Conservation (phyloP, 2,888 invertebrate species). For the Syrista parreyssii region DNA sequence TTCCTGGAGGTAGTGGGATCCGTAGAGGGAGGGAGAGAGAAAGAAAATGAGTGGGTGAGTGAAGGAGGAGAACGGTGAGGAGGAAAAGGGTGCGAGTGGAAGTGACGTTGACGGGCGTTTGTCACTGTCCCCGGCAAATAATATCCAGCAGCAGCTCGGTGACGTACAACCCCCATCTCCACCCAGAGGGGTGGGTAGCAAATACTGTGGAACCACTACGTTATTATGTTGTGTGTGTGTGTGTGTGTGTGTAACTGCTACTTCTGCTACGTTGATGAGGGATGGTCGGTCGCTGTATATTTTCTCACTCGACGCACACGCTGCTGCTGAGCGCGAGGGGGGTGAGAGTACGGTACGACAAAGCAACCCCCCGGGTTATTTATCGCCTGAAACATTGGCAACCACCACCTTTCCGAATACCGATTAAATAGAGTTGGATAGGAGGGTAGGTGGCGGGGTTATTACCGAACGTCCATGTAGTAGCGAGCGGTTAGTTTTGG, state of each 20-base stretch:
- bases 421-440: not conserved
- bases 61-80: constrained; percentile 11
- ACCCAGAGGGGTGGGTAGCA: not conserved
- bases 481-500: not conserved
- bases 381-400: not conserved
- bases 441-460: not conserved
- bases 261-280: constrained; percentile 7
- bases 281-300: constrained; percentile 65
- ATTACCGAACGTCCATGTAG: not conserved
- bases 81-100: constrained; percentile 47
- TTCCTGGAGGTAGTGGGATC: too few species aligned
- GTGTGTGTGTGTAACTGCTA: not conserved
- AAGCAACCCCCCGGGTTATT: not conserved
- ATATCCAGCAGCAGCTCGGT: constrained; percentile 54
- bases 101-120: constrained; percentile 64
- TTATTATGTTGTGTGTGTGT: not conserved
- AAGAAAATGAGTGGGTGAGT: constrained; percentile 1
- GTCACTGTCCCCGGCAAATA: constrained; percentile 64
- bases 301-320: constrained; percentile 36
- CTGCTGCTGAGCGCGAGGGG: not conserved
- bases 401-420: not conserved
- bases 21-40: constrained; percentile 4
- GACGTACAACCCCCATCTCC: constrained; percentile 2
- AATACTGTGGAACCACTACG: not conserved
- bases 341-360: not conserved